Base-by-base conservation (phyloP, 2,888 invertebrate species). In the Hesperia comma region DNA sequence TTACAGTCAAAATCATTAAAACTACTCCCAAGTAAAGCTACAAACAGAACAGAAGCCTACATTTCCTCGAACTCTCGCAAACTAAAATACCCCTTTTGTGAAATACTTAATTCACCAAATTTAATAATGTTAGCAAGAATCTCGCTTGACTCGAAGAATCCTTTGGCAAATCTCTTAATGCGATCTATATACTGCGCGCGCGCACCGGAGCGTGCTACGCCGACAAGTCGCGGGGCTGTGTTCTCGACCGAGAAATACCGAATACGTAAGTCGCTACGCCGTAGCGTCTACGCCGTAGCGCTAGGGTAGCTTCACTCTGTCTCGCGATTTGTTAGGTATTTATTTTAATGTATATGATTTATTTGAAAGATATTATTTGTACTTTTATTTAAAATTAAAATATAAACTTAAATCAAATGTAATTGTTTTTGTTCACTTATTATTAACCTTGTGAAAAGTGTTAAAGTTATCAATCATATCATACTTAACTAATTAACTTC, bases 121-220 rank as follows among this genome's bases (percentile, higher is more conserved):
- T 60, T 60, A 64, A 64, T 64, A 51, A 41, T 57, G 64, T 64
- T 64, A 63, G 63, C 57, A 58, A 64, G 64, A 64, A 64, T 64
- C 58, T 54, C 46, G 46, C n/a, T 46, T 37, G 62, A 54, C 58
- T 54, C 64, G 53, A 53, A 60, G 58, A 82, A 82, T 78, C 84
- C 80, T 79, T 80, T 78, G 78, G 79, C 82, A 81, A 84, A 84
- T 85, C 84, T 81, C 73, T 79, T 77, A 75, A 76, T 71, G 71
- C 72, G 72, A 74, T 75, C 69, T 71, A 64, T 71, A 69, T 49
- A 64, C 63, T 72, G 72, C 75, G 78, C 79, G 82, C 71, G 81
- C 81, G 78, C 73, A 77, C 33, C 74, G 77, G 71, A 70, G 80
- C 85, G 81, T 79, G 72, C 71, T 69, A 70, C 76, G 71, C 71